Percentiles rank a stretch among this genome's conserved stretches.
phyloP scores from a whole-genome alignment of 1,140 invertebrate species.

The Parapsyche elsis region DNA sequence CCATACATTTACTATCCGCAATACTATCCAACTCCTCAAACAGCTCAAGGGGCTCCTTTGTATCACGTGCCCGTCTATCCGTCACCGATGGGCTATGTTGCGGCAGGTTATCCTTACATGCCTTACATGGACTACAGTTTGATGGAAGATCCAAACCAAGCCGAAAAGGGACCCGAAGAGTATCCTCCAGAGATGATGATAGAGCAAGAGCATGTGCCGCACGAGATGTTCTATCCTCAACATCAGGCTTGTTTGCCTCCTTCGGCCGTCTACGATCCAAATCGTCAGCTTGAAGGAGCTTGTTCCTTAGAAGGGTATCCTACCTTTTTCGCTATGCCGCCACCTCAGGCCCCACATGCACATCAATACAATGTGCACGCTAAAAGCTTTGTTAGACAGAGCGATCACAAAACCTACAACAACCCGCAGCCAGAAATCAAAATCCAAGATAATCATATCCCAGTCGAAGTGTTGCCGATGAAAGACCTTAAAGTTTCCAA shows the following conservation, averaged over 20 bases:
- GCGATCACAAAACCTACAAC: constrained; percentile 60
- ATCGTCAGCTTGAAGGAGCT: constrained; percentile 59
- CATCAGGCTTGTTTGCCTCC: constrained; percentile 62
- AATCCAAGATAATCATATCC: constrained; percentile 58
- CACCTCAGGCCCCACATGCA: constrained; percentile 55
- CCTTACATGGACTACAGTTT: constrained; percentile 66
- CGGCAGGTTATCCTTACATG: constrained; percentile 61
- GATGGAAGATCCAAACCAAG: constrained; percentile 62
- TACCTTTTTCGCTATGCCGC: constrained; percentile 48
- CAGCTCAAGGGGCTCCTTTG: constrained; percentile 65
- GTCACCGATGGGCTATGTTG: constrained; percentile 60
- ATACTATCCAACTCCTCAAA: constrained; percentile 64
- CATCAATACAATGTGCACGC: constrained; percentile 67
- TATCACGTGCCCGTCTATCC: constrained; percentile 66
- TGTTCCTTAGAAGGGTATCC: constrained; percentile 60
- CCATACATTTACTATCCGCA: constrained; percentile 63
- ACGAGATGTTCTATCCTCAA: constrained; percentile 65
- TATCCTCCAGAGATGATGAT: constrained; percentile 65
- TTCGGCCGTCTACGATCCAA: constrained; percentile 62
- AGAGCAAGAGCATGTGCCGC: constrained; percentile 62
- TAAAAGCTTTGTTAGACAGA: constrained; percentile 65
- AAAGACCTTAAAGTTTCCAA: constrained; percentile 66
- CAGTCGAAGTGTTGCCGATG: constrained; percentile 61
- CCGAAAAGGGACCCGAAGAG: constrained; percentile 65
- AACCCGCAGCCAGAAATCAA: constrained; percentile 56